Evolutionary conservation across 2,888 invertebrate species (phyloP).

Genomic region (Coecobrya sp.): DNA sequence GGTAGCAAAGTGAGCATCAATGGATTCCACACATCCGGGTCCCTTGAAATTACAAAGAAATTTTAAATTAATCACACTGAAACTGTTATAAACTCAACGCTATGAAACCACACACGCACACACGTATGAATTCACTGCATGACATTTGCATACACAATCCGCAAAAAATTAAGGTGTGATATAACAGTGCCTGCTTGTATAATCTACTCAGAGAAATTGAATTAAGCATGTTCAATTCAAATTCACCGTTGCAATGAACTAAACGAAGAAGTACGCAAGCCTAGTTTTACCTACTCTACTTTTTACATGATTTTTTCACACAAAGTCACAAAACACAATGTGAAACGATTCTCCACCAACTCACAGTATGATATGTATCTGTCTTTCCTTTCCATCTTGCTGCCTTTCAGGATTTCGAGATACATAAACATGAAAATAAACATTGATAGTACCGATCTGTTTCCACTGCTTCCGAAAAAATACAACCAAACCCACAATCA

Average conservation of each 20-base stretch:
- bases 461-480: conserved; percentile 45
- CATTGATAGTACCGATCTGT: conserved; percentile 36
- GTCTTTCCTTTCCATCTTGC: not conserved
- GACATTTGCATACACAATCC: not conserved
- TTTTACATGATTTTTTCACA: conserved; percentile 31
- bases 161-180: not conserved
- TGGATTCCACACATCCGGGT: not conserved
- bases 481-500: conserved; percentile 12
- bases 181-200: conserved; percentile 10
- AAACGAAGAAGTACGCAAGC: conserved; percentile 16
- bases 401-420: conserved; percentile 21
- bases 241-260: not conserved
- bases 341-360: not conserved
- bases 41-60: not conserved
- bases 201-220: not conserved
- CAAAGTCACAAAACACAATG: not conserved
- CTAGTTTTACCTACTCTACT: not conserved
- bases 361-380: conserved; percentile 8
- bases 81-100: too few species aligned
- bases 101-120: not conserved
- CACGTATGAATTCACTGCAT: not conserved
- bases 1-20: too few species aligned
- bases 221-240: not conserved
- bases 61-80: not conserved
- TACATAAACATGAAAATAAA: conserved; percentile 60